Evolutionary conservation across 1,140 invertebrate species (phyloP).

Genomic region (Oreohelix idahoensis): DNA sequence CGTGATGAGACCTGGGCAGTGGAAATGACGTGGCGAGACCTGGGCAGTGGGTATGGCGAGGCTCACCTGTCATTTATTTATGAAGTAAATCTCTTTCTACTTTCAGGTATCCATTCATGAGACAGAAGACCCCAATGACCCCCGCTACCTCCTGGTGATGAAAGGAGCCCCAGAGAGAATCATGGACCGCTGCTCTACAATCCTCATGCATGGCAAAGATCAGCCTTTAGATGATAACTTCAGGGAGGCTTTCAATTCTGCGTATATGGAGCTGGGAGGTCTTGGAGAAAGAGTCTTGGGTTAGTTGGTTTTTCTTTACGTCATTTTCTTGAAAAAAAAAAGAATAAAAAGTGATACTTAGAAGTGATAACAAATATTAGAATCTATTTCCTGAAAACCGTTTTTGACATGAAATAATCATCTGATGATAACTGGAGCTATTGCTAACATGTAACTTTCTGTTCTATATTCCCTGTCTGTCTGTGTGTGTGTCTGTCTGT

Average conservation of each 20-base stretch:
- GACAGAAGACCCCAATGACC: slow-evolving; percentile 91
- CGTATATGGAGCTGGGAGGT: slow-evolving; percentile 97
- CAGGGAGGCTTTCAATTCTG: slow-evolving; percentile 98
- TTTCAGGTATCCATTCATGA: slow-evolving; percentile 93
- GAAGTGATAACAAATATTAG: neutral
- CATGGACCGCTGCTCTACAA: slow-evolving; percentile 94
- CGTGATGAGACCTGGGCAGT: too few species aligned
- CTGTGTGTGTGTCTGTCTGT: too few species aligned
- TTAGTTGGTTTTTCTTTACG: slow-evolving; percentile 50
- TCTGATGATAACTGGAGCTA: too few species aligned
- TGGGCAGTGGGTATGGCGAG: too few species aligned
- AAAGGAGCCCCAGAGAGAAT: slow-evolving; percentile 99
- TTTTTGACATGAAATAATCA: neutral
- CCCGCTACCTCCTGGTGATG: slow-evolving; percentile 95
- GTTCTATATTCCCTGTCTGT: too few species aligned
- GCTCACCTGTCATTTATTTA: too few species aligned
- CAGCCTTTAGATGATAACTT: slow-evolving; percentile 95
- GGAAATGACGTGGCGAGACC: too few species aligned
- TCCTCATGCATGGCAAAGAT: slow-evolving; percentile 97
- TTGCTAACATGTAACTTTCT: too few species aligned
- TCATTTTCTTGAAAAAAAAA: neutral
- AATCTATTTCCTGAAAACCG: neutral
- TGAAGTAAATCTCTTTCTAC: too few species aligned
- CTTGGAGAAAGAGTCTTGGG: slow-evolving; percentile 97
- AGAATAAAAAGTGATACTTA: neutral